A percentile compares a stretch with the other conserved stretches of the same genome.
phyloP scores from a whole-genome alignment of 2,113 vertebrate genomes.

The Mastomys coucha region DNA sequence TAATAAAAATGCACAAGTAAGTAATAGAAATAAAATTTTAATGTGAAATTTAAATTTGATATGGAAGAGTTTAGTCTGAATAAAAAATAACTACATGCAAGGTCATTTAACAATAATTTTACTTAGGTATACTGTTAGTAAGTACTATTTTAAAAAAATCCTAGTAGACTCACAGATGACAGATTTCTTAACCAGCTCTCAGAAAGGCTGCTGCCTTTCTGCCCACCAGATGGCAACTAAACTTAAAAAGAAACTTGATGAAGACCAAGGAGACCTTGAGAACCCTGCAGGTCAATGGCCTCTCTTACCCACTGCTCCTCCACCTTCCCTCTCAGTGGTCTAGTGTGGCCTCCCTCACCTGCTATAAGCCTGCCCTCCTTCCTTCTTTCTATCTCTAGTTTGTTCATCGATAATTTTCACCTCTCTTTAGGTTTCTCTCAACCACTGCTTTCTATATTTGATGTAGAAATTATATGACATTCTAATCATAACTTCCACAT shows the following conservation, averaged over 20 bases:
- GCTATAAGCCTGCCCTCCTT: neutral
- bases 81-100: slow-evolving; percentile 77
- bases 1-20: slow-evolving; percentile 61
- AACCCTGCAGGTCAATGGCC: neutral
- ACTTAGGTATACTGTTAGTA: slow-evolving; percentile 73
- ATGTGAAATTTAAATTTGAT: slow-evolving; percentile 55
- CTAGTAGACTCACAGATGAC: slow-evolving; percentile 34
- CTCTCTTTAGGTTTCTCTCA: neutral
- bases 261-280: slow-evolving; percentile 51
- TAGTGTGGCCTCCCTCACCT: neutral
- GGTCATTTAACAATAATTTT: slow-evolving; percentile 65
- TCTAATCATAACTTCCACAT: slow-evolving; percentile 35
- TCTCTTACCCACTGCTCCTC: neutral
- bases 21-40: slow-evolving; percentile 63
- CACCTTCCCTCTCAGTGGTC: neutral
- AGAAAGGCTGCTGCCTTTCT: slow-evolving; percentile 35
- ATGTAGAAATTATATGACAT: slow-evolving; percentile 47
- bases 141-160: neutral
- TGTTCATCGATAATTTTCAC: neutral
- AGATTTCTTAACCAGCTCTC: slow-evolving; percentile 45
- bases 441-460: neutral
- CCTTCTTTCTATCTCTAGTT: neutral
- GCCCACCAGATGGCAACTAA: neutral
- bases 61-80: slow-evolving; percentile 69
- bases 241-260: neutral